These are phyloP conservation scores for Drosophila atroscutellata DNA, from an alignment of 2,888 invertebrate genomes.

Conservation along the genomic window DNA sequence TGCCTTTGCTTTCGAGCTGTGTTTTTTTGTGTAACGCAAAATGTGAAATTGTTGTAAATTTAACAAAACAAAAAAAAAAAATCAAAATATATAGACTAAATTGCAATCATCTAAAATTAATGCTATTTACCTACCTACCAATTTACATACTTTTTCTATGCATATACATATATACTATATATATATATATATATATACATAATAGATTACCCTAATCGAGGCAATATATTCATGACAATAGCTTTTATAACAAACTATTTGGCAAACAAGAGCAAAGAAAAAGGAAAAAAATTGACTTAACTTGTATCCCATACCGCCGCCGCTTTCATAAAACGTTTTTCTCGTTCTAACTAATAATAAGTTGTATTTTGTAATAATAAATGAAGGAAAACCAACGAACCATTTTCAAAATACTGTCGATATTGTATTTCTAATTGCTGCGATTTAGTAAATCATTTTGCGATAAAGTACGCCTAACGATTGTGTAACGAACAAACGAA, in stretches of 20 bases:
- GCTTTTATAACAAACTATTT: conserved; percentile 48
- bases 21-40: conserved; percentile 43
- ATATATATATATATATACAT: conserved; percentile 25
- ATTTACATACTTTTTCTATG: conserved; percentile 57
- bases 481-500: conserved; percentile 59
- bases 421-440: conserved; percentile 40
- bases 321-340: conserved; percentile 59
- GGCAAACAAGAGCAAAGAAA: conserved; percentile 25
- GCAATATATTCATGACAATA: conserved; percentile 71
- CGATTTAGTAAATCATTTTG: conserved; percentile 9
- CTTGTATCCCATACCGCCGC: conserved; percentile 28
- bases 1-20: conserved; percentile 29
- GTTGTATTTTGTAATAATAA: conserved; percentile 73
- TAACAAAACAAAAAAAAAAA: conserved; percentile 47
- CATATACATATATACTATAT: conserved; percentile 30
- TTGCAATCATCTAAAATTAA: conserved; percentile 58
- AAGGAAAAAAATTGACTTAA: conserved; percentile 16
- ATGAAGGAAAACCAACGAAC: conserved; percentile 60
- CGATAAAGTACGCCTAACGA: conserved; percentile 45
- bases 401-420: conserved; percentile 48
- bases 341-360: conserved; percentile 74
- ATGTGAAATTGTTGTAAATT: conserved; percentile 72
- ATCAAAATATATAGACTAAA: conserved; percentile 65
- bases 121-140: conserved; percentile 46
- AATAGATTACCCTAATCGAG: conserved; percentile 33